These are phyloP conservation scores for Otis tarda DNA, from an alignment of 2,113 vertebrate species.

Conservation along the genomic window DNA sequence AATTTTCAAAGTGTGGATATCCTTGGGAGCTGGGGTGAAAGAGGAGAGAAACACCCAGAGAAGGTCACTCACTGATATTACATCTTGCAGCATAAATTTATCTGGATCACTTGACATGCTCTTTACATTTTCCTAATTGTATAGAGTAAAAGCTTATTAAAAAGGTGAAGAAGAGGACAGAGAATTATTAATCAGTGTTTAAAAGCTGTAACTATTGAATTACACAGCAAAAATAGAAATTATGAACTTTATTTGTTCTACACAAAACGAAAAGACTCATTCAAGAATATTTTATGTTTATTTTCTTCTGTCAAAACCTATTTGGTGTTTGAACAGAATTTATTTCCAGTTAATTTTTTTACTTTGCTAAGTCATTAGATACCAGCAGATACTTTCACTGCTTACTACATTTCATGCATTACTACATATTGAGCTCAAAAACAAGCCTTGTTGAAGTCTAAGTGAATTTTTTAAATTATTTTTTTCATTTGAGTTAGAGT, in stretches of 20 bases:
- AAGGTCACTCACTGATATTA: background rate
- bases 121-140: background rate
- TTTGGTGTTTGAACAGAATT: background rate
- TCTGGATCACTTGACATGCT: background rate
- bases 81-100: background rate
- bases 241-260: background rate
- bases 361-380: background rate
- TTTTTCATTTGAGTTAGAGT: background rate
- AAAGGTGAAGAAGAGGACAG: background rate
- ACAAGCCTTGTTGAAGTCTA: background rate
- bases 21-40: background rate
- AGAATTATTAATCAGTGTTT: background rate
- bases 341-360: background rate
- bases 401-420: background rate
- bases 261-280: background rate
- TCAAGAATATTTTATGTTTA: background rate
- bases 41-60: background rate
- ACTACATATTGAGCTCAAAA: background rate
- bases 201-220: background rate
- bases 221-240: background rate
- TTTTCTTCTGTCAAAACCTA: background rate
- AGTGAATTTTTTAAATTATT: background rate
- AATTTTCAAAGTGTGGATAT: background rate
- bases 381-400: background rate
- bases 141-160: background rate